Evolutionary conservation across 2,113 vertebrate genomes (phyloP).

Genomic region (Scolopax mira): DNA sequence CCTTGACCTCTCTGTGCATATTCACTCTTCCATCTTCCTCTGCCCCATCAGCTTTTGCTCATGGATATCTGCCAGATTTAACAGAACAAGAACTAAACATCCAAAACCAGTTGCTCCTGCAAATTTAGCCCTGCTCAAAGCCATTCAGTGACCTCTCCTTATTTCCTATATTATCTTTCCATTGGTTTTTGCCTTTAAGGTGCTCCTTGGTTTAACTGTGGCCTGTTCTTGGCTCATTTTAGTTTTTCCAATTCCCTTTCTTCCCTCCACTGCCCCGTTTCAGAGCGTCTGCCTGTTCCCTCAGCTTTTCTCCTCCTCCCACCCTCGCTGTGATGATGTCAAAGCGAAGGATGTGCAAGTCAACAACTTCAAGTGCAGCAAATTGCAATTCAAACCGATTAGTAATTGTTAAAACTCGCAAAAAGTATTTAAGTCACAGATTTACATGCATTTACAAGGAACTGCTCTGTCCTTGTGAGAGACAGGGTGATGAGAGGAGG

Average conservation of each 20-base stretch:
- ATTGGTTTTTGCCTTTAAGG: background rate
- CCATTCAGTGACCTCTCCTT: background rate
- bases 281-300: background rate
- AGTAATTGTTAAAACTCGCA: background rate
- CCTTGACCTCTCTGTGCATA: rapidly evolving
- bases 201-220: background rate
- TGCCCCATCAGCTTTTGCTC: background rate
- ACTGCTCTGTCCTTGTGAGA: background rate
- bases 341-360: background rate
- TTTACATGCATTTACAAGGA: rapidly evolving
- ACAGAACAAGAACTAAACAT: background rate
- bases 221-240: background rate
- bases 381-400: background rate
- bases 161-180: background rate
- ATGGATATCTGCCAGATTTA: background rate
- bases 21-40: background rate
- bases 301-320: background rate
- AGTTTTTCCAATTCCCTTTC: background rate
- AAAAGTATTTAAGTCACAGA: too few species aligned
- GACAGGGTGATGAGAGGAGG: background rate
- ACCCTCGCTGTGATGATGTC: background rate
- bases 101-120: background rate
- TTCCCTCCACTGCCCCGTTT: background rate
- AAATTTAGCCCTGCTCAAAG: background rate
- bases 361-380: background rate